These are phyloP conservation scores for Pyrgilauda ruficollis DNA, from an alignment of 2,113 vertebrate genomes.

Conservation along the genomic window DNA sequence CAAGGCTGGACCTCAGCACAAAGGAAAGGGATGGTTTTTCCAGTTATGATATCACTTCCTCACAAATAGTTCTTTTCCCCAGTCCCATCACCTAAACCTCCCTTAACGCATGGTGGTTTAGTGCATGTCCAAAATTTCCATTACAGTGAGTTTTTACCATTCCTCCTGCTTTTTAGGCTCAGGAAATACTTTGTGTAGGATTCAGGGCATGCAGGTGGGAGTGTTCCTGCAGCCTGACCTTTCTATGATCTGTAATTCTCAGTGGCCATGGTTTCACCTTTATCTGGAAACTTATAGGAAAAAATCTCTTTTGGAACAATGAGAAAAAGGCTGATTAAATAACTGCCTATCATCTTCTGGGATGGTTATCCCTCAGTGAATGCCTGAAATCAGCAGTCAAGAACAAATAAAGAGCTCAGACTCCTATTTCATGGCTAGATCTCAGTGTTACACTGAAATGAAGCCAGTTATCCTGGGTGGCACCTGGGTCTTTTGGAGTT, in stretches of 20 bases:
- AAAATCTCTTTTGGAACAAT: background rate
- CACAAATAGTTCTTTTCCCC: background rate
- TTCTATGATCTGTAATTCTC: conserved; percentile 2
- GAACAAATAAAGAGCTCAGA: background rate
- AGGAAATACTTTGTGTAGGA: background rate
- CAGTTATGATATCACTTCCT: background rate
- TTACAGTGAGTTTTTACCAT: background rate
- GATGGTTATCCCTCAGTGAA: background rate
- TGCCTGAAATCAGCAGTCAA: background rate
- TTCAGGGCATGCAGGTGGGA: background rate
- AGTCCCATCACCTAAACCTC: background rate
- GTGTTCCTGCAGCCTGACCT: background rate
- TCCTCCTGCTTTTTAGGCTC: background rate
- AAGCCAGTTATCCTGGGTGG: background rate
- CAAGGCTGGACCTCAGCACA: accelerated
- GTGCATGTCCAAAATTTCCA: background rate
- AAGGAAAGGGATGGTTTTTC: background rate
- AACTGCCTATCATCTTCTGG: background rate
- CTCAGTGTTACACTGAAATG: background rate
- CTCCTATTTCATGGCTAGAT: background rate
- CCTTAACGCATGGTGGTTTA: background rate
- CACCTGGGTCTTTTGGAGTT: background rate
- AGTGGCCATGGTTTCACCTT: background rate
- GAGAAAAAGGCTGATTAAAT: background rate
- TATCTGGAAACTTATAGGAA: background rate